These are phyloP conservation scores for Actinostola sp. DNA, from an alignment of 92 coral and sea anemone genomes.

Conservation along the genomic window DNA sequence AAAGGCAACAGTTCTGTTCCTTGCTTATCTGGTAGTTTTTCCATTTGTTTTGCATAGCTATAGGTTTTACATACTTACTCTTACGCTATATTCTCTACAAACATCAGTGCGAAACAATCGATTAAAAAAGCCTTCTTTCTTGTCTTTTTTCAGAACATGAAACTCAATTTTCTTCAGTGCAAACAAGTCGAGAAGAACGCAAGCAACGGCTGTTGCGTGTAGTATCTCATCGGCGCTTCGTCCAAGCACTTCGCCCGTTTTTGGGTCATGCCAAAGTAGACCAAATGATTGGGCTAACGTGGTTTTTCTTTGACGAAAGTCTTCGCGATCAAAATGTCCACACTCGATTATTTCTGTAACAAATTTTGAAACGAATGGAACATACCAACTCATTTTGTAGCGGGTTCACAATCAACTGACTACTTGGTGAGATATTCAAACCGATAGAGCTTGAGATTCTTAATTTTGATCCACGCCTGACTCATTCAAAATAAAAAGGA, in stretches of 20 bases:
- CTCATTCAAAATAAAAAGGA: no score
- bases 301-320: constrained; percentile 45
- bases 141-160: constrained; percentile 15
- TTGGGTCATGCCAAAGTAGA: constrained; percentile 82
- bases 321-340: constrained; percentile 55
- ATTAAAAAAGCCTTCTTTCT: constrained; percentile 13
- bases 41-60: no score
- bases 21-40: no score
- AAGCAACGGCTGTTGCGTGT: constrained; percentile 51
- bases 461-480: no score
- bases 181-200: constrained; percentile 60
- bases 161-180: constrained; percentile 56
- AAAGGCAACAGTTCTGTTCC: no score
- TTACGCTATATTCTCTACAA: background rate
- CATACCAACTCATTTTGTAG: constrained; percentile 23
- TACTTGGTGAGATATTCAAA: no score
- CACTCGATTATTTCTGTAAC: constrained; percentile 64
- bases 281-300: constrained; percentile 71
- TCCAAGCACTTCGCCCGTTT: constrained; percentile 70
- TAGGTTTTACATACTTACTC: no score
- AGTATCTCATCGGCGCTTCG: constrained; percentile 49
- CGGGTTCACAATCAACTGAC: background rate
- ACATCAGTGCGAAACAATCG: background rate
- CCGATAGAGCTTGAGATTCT: no score
- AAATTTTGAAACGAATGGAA: constrained; percentile 20